Evolutionary conservation across 2,888 invertebrate genomes (phyloP).

Genomic region (Xestia ashworthii): DNA sequence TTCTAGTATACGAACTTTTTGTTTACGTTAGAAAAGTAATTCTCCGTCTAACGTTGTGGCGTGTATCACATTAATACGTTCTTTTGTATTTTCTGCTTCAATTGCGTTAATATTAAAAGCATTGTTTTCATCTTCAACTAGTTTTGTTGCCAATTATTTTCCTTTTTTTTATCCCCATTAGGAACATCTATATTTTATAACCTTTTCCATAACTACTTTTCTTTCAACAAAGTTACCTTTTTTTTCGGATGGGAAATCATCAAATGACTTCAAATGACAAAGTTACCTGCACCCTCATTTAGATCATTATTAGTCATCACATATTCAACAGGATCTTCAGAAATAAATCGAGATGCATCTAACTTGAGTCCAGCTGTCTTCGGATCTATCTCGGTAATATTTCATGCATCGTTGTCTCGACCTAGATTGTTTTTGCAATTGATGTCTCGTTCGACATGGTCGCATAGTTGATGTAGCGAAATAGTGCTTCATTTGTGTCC

Average conservation of each 20-base stretch:
- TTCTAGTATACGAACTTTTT: slow-evolving; percentile 24
- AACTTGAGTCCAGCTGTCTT: slow-evolving; percentile 42
- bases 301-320: slow-evolving; percentile 31
- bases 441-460: slow-evolving; percentile 48
- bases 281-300: slow-evolving; percentile 1
- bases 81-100: neutral
- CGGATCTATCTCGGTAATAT: slow-evolving; percentile 51
- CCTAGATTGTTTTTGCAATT: slow-evolving; percentile 59
- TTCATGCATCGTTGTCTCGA: slow-evolving; percentile 55
- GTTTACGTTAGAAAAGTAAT: neutral
- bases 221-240: neutral
- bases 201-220: neutral
- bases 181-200: neutral
- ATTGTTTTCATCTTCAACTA: neutral
- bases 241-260: too few relatives aligned
- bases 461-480: slow-evolving; percentile 28
- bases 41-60: neutral
- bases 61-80: neutral
- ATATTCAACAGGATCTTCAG: slow-evolving; percentile 40
- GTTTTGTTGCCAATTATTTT: neutral
- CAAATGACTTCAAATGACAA: too few relatives aligned
- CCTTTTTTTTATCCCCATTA: neutral
- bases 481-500: slow-evolving; percentile 16
- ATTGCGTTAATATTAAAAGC: neutral
- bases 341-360: slow-evolving; percentile 50